Evolutionary conservation across 2,797 vertebrate species (phyloP), one percentile per base, ranked within the genome.

Genomic region (Glyptemys insculpta): DNA sequence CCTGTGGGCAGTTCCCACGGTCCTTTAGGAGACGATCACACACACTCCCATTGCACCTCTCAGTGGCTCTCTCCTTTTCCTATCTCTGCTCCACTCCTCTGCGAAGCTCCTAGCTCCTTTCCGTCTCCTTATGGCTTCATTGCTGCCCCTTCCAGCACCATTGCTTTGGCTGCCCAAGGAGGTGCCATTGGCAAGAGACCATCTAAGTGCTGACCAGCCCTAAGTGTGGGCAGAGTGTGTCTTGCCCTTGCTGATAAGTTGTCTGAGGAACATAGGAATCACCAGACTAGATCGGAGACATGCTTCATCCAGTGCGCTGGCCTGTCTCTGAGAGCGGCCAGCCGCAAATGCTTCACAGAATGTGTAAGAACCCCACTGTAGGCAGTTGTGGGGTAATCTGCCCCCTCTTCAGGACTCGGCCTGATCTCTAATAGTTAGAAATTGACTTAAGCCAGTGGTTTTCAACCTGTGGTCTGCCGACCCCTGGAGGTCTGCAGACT

Each of bases 101-200:
- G 41, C 8, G 19, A n/a, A 47, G 37, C 83, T 86, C 83, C 62
- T 65, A 49, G 57, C 83, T 85, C 19, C 59, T 81, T 85, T 85
- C 1, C 86, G 57, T 62, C 78, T 76, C 83, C 25, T 16, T 57
- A 3, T 37, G 52, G 53, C 79, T 92, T 96, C 72, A 49, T 68
- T 86, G 90, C 83, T 87, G 87, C 87, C 79, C 27, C 56, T 93
- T 78, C 88, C 81, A 88, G 81, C 15, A 4, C 81, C 88, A 62
- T 68, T 68, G n/a, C n/a, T 68, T 37, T 37, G 62, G 65, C 19
- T 68, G 19, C 86, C 91, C 47, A 49, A 79, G 86, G 54, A 91
- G 84, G 78, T 86, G 89, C 86, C 57, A 8, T 27, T 78, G 87
- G 65, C 29, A 1, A 29, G 72, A 81, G 56, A 79, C 87, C 89